Percentiles rank a stretch among this genome's conserved stretches.
phyloP scores from a whole-genome alignment of 2,113 vertebrate genomes.

The Oryzias curvinotus region DNA sequence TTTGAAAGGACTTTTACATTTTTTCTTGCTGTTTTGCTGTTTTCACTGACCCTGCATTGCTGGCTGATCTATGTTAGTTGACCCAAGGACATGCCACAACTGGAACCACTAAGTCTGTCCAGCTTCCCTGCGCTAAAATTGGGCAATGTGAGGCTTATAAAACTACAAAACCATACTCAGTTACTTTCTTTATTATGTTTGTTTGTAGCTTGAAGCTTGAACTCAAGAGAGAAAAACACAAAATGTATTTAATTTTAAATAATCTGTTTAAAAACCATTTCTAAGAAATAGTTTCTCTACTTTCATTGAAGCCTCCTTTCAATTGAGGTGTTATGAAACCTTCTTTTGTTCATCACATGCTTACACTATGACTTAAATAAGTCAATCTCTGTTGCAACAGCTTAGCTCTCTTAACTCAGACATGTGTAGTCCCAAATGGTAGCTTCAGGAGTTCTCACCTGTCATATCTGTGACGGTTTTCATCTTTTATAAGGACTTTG shows the following conservation, averaged over 20 bases:
- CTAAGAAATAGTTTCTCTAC: conserved; percentile 1
- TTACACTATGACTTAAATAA: conserved; percentile 18
- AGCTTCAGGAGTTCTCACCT: conserved; percentile 17
- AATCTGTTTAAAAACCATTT: neutral
- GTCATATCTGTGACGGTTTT: conserved; percentile 34
- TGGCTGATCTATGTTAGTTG: conserved; percentile 52
- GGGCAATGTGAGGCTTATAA: too few relatives aligned
- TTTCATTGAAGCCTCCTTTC: neutral
- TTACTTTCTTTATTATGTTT: too few relatives aligned
- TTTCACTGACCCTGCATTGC: conserved; percentile 64
- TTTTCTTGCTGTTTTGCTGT: conserved; percentile 54
- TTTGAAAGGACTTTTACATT: conserved; percentile 45
- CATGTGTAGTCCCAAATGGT: conserved; percentile 25
- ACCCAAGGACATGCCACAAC: conserved; percentile 49
- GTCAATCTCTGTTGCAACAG: conserved; percentile 16
- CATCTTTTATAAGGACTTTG: conserved; percentile 31
- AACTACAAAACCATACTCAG: too few relatives aligned
- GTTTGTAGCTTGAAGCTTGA: too few relatives aligned
- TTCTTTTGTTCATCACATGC: neutral
- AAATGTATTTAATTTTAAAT: too few relatives aligned
- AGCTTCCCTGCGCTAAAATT: conserved; percentile 43
- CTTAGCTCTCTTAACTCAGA: conserved; percentile 8
- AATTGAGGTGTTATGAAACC: conserved; percentile 9
- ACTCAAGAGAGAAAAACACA: too few relatives aligned
- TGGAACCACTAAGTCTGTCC: conserved; percentile 49